Conservation (phyloP, 1,140 invertebrate genomes). For the Lordiphosa stackelbergi region DNA sequence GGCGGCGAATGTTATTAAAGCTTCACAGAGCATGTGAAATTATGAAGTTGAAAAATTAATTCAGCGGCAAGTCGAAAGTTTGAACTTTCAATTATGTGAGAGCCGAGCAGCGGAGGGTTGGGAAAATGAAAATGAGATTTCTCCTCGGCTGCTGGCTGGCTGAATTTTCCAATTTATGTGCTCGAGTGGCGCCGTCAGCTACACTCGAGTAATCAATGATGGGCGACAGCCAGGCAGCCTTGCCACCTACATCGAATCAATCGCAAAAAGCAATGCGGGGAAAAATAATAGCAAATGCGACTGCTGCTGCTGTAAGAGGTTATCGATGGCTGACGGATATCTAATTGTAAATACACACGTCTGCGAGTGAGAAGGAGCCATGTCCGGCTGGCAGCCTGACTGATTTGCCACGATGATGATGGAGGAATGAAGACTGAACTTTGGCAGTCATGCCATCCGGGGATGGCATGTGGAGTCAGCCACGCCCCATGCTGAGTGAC, state of each 20-base stretch:
- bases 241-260: slow-evolving; percentile 11
- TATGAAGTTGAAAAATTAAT: slow-evolving; percentile 75
- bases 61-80: slow-evolving; percentile 70
- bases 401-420: slow-evolving; percentile 54
- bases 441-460: slow-evolving; percentile 36
- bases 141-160: slow-evolving; percentile 11
- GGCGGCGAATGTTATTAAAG: slow-evolving; percentile 51
- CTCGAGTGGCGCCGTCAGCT: slow-evolving; percentile 68
- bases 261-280: slow-evolving; percentile 45
- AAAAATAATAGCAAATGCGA: slow-evolving; percentile 60
- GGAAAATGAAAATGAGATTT: slow-evolving; percentile 49
- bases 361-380: slow-evolving; percentile 12
- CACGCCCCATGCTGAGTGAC: slow-evolving; percentile 42
- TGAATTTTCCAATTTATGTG: slow-evolving; percentile 70
- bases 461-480: slow-evolving; percentile 59
- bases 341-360: slow-evolving; percentile 67
- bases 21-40: slow-evolving; percentile 62
- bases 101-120: slow-evolving; percentile 31
- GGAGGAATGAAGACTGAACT: slow-evolving; percentile 25
- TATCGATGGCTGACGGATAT: slow-evolving; percentile 66
- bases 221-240: slow-evolving; percentile 12
- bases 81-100: slow-evolving; percentile 71
- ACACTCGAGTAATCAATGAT: slow-evolving; percentile 69
- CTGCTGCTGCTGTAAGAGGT: slow-evolving; percentile 21
- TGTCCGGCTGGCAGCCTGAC: slow-evolving; percentile 24